These are phyloP conservation scores for Anthoptus insignis DNA, from an alignment of 2,888 invertebrate genomes.

Conservation along the genomic window DNA sequence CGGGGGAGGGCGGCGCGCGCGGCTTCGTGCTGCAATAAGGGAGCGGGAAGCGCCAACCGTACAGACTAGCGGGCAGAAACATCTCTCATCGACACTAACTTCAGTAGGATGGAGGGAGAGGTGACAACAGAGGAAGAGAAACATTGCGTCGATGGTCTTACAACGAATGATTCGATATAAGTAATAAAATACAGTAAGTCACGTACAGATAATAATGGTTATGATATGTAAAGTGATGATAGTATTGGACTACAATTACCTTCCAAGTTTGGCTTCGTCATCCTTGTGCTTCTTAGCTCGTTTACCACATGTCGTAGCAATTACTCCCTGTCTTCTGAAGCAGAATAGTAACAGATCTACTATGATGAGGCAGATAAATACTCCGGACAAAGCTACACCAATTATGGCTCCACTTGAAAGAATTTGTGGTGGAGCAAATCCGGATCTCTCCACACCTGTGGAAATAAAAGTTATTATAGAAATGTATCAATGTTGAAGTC, in stretches of 20 bases:
- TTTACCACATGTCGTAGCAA: conserved; percentile 90
- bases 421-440: conserved; percentile 81
- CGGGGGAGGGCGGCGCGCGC: conserved; percentile 93
- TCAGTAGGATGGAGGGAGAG: conserved; percentile 54
- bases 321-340: conserved; percentile 89
- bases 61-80: conserved; percentile 92
- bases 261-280: conserved; percentile 94
- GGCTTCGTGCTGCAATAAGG: conserved; percentile 98
- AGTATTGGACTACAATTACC: conserved; percentile 85
- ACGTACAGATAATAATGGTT: conserved; percentile 12
- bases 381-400: conserved; percentile 94
- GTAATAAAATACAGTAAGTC: conserved; percentile 15
- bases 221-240: conserved; percentile 31
- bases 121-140: conserved; percentile 54
- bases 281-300: conserved; percentile 91
- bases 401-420: conserved; percentile 93
- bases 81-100: conserved; percentile 86
- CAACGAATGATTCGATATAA: conserved; percentile 50
- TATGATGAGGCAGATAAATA: conserved; percentile 93
- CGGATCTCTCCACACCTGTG: conserved; percentile 80
- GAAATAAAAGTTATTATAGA: conserved; percentile 56
- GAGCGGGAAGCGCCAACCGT: conserved; percentile 98
- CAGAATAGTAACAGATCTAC: conserved; percentile 95
- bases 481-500: conserved; percentile 11
- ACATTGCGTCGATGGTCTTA: conserved; percentile 70